Conservation (phyloP, 2,113 vertebrate species). For the Bos javanicus region DNA sequence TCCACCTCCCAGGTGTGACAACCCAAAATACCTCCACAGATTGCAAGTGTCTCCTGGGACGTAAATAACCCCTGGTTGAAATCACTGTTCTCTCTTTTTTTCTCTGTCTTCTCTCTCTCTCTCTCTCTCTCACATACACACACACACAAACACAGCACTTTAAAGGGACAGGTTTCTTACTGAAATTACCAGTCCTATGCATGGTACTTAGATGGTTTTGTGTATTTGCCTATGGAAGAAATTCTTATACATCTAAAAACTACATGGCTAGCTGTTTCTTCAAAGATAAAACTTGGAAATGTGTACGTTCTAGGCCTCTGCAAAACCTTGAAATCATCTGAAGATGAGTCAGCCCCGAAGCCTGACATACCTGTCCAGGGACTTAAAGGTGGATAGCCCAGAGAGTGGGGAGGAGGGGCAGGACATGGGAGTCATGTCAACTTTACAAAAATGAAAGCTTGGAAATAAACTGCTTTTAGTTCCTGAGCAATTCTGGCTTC, state of each 20-base stretch:
- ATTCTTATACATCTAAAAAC: background rate
- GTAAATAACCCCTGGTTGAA: background rate
- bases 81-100: background rate
- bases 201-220: background rate
- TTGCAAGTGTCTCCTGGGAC: background rate
- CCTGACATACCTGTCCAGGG: background rate
- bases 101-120: background rate
- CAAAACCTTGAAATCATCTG: background rate
- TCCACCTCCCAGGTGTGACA: background rate
- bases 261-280: background rate
- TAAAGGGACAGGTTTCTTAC: background rate
- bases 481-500: conserved; percentile 49
- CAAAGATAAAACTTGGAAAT: conserved; percentile 27
- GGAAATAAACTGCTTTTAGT: conserved; percentile 53
- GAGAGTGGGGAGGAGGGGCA: background rate
- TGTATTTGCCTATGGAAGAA: background rate
- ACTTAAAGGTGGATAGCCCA: background rate
- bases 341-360: background rate
- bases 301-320: conserved; percentile 9
- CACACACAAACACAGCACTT: background rate
- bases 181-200: background rate
- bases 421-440: background rate
- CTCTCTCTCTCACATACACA: background rate
- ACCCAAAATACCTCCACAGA: background rate
- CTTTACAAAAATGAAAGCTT: conserved; percentile 53